Evolutionary conservation across 2,888 invertebrate species (phyloP), one percentile per base, ranked within the genome.

Genomic region (Nemurella pictetii): DNA sequence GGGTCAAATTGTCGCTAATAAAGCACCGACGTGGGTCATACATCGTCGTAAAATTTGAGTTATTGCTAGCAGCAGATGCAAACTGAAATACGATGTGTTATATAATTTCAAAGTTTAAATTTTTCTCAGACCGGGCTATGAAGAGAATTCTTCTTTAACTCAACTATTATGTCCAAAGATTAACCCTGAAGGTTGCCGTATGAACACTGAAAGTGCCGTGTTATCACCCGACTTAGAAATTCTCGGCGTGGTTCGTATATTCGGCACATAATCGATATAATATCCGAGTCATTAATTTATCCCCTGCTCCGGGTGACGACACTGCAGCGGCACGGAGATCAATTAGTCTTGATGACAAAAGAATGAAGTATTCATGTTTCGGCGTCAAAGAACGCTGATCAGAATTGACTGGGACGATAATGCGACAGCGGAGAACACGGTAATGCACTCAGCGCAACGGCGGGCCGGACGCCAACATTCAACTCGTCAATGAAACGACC

Each of bases 361-460:
- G 72, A 82, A 28, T 27, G 25, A 36, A 25, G 82, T 26, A 72
- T 72, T 72, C 82, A 72, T 82, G 82, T 82, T 27, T 55, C 82
- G 78, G 78, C 55, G 28, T 80, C 72, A 73, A 26, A 75, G 74
- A 78, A 83, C 26, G 80, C 20, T 89, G 89, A 90, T 90, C 89
- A 89, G 89, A 89, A 90, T 90, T 89, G 90, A 90, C 89, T 89
- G 88, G 88, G 89, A 89, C 89, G 89, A 90, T 90, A 90, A 90
- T 90, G 89, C 88, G 88, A 88, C 88, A 12, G 55, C 30, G 25
- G 72, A 72, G 88, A 89, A 90, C 90, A 90, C 89, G 90, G 88
- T 88, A 90, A 89, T 90, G 89, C 90, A 90, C 90, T 90, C 89
- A 89, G 88, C 88, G 86, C 87, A 86, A 84, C 85, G 87, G 15